Base-by-base conservation (phyloP, 2,797 vertebrate genomes). In the Melanotaenia pygmaea region DNA sequence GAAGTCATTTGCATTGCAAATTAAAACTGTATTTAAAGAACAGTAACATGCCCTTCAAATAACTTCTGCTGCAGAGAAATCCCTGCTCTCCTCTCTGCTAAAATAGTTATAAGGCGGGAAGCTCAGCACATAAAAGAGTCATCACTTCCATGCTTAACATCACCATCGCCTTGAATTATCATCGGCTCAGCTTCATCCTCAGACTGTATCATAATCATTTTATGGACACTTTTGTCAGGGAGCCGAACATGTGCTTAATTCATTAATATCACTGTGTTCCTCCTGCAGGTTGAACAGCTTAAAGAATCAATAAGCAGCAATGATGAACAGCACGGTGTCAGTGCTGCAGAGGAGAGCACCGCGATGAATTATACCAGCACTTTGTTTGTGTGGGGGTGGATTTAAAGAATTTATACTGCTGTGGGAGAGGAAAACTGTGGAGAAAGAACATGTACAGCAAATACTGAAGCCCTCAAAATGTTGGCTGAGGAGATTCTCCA, bases 31-130 rank as follows among this genome's bases (percentile, higher is more conserved):
- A 86, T 91, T 93, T 91, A 90, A 90, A 90, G 78, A 83, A 76
- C 87, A 86, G 82, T 72, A 88, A 86, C 86, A 72, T 91, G 91
- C 86, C 91, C 91, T 94, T 93, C 85, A 92, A 89, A 92, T 90
- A 91, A 92, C 91, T 91, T 92, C 89, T 92, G 86, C 87, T 82
- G 81, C 59, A 47, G 81, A 87, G 83, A 83, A 80, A 78, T 88
- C 88, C 79, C 77, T 76, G 30, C 16, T 78, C 75, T 71, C 73
- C 83, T 26, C 64, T 51, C 79, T 85, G 72, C 74, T 90, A 67
- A 86, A 88, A 90, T 72, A 85, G 89, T 84, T 85, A 86, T 81
- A 76, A 77, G 53, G 64, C 61, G 16, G 51, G 60, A 70, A 64
- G 66, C 37, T 47, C 51, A 38, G 74, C 62, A 82, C 76, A 87